Base-by-base conservation (phyloP, 2,797 vertebrate genomes). In the Lepilemur septentrionalis region DNA sequence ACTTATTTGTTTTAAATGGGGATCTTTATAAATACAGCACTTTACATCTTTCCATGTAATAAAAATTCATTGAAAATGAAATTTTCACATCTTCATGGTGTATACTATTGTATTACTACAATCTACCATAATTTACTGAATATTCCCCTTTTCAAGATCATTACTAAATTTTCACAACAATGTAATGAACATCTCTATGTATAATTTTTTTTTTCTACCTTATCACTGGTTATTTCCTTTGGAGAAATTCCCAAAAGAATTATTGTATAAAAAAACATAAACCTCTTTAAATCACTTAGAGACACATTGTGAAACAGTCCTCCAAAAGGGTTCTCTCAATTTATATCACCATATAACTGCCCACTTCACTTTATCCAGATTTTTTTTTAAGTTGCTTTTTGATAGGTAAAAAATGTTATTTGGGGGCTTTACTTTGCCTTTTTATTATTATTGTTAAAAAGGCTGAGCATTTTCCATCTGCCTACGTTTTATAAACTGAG, bases 51-150 rank as follows among this genome's bases (percentile, higher is more conserved):
- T 50, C 32, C 12, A 10, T 57, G 18, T 11, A 59, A 43, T 43
- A 82, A 43, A 70, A 73, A 61, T 43, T 17, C 13, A 78, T 41
- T 57, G 69, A 88, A 82, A 70, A 78, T 63, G 69, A 81, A 11
- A 59, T 23, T 23, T 81, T 65, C 1, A 67, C 55, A 57, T 59
- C 57, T 81, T 65, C 1, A 59, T 13, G 32, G 11, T 25, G 7
- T 20, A 9, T 25, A 65, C 38, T 23, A 50, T 52, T 59, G 59
- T 6, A 7, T 73, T 10, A 48, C 43, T 23, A 59, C 2, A 61
- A n/a, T 2, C 59, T 65, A 78, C 38, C 22, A 46, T 23, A 23
- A 84, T 65, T 55, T 35, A 67, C 25, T 32, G 52, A 52, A 48
- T 15, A 18, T 13, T 55, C 17, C 55, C 65, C 20, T 82, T 8